Evolutionary conservation across 2,113 vertebrate species (phyloP), one percentile per base, ranked within the genome.

Genomic region (Sphaerodactylus townsendi): DNA sequence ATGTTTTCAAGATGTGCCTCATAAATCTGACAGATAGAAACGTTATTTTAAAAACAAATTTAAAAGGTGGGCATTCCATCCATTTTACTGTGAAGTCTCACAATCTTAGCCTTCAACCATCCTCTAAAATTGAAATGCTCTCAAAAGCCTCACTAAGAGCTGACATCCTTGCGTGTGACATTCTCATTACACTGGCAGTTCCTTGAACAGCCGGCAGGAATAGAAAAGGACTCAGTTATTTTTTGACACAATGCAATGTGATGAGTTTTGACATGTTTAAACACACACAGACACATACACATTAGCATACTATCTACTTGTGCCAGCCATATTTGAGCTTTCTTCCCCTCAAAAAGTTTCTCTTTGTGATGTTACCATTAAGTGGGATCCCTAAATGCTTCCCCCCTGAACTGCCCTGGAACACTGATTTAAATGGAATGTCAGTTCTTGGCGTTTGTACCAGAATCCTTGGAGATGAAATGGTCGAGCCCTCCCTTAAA

Each of bases 131-230:
- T 68, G 62, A 83, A 83, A 83, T 21, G 4, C 46, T 83, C 72
- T 76, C 72, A 76, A 66, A 83, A 76, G 82, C 72, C 62, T 76
- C 28, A 30, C 82, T 76, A 41, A 76, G 46, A 83, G 11, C 44
- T 68, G 82, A 83, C 82, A 76, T 68, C 73, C 71, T 83, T 17
- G 72, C 48, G 23, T 83, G 59, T 76, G 82, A 76, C 82, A 83
- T 68, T 81, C 82, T 83, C 44, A 30, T 83, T 83, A 83, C 17
- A 30, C 72, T 50, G 41, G 59, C 33, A 48, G 41, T 83, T 74
- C 25, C 62, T 28, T 37, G 71, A 83, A 50, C 72, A 83, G 71
- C 41, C 72, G 25, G 71, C 71, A 75, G 59, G 71, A 50, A 75
- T 48, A 75, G 81, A 66, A 75, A 75, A 75, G 59, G 74, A 66